Percentiles rank a stretch among this genome's conserved stretches.
phyloP scores from a whole-genome alignment of 2,888 invertebrate species.

The Eristalinus aeneus region DNA sequence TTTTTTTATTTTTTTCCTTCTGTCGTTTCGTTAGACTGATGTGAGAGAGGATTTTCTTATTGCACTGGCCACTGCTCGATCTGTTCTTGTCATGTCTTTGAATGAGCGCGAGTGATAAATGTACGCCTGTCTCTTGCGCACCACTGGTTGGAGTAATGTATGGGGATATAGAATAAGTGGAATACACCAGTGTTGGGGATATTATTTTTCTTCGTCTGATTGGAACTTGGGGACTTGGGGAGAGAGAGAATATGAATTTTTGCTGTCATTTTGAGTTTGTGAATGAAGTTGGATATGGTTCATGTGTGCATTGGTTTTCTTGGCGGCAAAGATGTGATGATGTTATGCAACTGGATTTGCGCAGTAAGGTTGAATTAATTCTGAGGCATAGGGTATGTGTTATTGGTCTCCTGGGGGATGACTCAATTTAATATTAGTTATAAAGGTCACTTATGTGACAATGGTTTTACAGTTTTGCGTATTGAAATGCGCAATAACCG shows the following conservation, averaged over 20 bases:
- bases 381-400: conserved; percentile 21
- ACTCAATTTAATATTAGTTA: background rate
- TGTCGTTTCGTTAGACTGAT: conserved; percentile 54
- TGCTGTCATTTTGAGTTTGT: conserved; percentile 59
- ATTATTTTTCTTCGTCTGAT: conserved; percentile 53
- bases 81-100: conserved; percentile 33
- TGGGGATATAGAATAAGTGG: conserved; percentile 60
- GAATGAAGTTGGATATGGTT: conserved; percentile 54
- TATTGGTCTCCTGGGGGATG: background rate
- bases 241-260: conserved; percentile 33
- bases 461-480: background rate
- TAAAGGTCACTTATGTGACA: background rate
- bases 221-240: conserved; percentile 4
- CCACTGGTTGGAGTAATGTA: conserved; percentile 38
- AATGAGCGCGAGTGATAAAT: background rate
- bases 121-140: conserved; percentile 59
- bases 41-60: conserved; percentile 56
- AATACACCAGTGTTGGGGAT: conserved; percentile 48
- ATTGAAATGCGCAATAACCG: background rate
- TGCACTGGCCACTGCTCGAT: conserved; percentile 38
- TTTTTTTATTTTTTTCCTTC: conserved; percentile 28
- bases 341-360: conserved; percentile 38
- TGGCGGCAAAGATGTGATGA: background rate
- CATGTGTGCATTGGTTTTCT: background rate
- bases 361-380: conserved; percentile 21